phyloP scores from a whole-genome alignment of 2,797 vertebrate genomes.

The Micropoecilia bifurca region DNA sequence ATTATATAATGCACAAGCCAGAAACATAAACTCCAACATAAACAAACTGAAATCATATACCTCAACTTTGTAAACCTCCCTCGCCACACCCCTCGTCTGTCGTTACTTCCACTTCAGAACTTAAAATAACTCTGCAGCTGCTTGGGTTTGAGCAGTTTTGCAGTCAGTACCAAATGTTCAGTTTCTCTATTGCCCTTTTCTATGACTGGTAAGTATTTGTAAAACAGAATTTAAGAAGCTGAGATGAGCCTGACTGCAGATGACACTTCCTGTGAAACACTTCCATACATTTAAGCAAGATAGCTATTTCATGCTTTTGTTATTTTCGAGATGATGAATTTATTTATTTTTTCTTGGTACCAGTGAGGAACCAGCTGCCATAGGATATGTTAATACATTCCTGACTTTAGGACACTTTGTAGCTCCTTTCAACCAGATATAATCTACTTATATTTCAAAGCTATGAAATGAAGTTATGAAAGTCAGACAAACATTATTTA shows the following conservation, averaged over 20 bases:
- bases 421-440: not conserved
- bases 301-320: not conserved
- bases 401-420: not conserved
- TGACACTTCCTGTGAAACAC: conserved; percentile 1
- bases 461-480: not conserved
- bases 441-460: not conserved
- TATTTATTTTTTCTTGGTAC: not conserved
- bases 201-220: not conserved
- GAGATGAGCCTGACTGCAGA: not conserved
- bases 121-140: conserved; percentile 69
- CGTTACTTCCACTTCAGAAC: conserved; percentile 47
- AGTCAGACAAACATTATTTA: not conserved
- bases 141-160: conserved; percentile 5
- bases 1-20: not conserved
- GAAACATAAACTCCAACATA: conserved; percentile 45
- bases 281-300: not conserved
- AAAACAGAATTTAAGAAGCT: not conserved
- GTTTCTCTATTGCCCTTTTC: not conserved
- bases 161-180: conserved; percentile 2
- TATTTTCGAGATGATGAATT: not conserved
- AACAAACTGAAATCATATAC: conserved; percentile 66
- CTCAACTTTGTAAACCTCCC: conserved; percentile 37
- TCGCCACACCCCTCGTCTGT: conserved; percentile 13
- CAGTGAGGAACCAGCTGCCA: not conserved
- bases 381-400: not conserved